phyloP scores from a whole-genome alignment of 2,113 vertebrate genomes.

The Cebidichthys violaceus region DNA sequence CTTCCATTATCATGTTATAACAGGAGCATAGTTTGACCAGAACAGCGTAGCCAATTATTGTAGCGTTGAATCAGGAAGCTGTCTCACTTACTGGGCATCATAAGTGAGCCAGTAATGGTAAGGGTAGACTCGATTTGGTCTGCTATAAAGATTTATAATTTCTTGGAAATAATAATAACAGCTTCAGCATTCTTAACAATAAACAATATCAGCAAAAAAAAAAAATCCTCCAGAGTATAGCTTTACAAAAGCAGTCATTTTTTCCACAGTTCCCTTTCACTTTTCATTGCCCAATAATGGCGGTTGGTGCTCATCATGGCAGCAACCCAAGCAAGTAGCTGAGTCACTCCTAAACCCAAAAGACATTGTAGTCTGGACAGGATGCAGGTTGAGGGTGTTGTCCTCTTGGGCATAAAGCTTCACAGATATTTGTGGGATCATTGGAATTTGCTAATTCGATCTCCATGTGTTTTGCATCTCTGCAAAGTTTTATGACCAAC shows the following conservation, averaged over 20 bases:
- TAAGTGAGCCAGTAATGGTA: not conserved
- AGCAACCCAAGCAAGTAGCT: not conserved
- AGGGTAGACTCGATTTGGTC: not conserved
- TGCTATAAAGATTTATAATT: not conserved
- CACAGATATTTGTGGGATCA: not conserved
- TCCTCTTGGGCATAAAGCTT: not conserved
- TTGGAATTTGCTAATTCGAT: constrained; percentile 11
- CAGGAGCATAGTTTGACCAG: constrained; percentile 7
- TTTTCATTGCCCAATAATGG: not conserved
- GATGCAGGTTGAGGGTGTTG: not conserved
- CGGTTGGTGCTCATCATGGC: not conserved
- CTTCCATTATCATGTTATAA: constrained; percentile 1
- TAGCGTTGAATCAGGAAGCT: not conserved
- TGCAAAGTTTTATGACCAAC: not conserved
- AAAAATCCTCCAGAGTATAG: not conserved
- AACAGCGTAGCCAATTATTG: not conserved
- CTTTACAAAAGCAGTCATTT: not conserved
- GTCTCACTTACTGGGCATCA: not conserved
- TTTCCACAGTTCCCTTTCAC: not conserved
- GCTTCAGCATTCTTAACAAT: not conserved
- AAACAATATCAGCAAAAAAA: not conserved
- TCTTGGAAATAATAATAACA: not conserved
- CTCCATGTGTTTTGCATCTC: not conserved
- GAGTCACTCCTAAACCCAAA: not conserved
- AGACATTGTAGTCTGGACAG: not conserved